phyloP scores from a whole-genome alignment of 1,140 invertebrate genomes.

The Phymastichus coffea region DNA sequence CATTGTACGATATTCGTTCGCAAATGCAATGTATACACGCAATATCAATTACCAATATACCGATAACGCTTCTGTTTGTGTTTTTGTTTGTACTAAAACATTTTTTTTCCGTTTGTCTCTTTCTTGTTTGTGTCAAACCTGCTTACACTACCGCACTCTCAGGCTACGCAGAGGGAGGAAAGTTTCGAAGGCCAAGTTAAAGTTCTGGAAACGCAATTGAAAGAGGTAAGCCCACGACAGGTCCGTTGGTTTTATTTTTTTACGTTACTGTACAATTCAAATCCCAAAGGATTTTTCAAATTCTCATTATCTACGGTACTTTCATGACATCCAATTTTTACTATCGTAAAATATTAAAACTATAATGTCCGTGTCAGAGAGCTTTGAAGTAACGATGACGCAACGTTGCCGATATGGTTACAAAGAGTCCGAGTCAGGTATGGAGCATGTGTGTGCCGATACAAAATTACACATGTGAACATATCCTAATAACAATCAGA shows the following conservation, averaged over 20 bases:
- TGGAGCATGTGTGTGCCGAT: conserved; percentile 4
- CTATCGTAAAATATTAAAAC: too few relatives aligned
- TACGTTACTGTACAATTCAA: neutral
- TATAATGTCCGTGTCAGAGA: too few relatives aligned
- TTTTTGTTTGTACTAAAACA: conserved; percentile 33
- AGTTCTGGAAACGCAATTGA: conserved; percentile 85
- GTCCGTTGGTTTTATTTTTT: neutral
- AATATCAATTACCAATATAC: conserved; percentile 35
- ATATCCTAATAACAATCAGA: neutral
- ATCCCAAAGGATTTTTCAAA: too few relatives aligned
- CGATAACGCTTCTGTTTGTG: conserved; percentile 42
- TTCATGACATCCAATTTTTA: too few relatives aligned
- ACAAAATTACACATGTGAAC: neutral
- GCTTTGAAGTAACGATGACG: too few relatives aligned
- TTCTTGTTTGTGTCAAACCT: too few relatives aligned
- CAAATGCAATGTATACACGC: neutral
- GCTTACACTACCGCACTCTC: conserved; percentile 45
- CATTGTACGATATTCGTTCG: neutral
- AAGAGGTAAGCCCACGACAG: conserved; percentile 81
- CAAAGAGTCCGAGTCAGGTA: too few relatives aligned
- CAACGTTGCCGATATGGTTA: too few relatives aligned
- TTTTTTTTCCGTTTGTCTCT: conserved; percentile 39
- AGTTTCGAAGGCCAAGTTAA: conserved; percentile 92
- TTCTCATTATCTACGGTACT: too few relatives aligned
- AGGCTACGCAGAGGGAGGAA: conserved; percentile 97